Percentiles rank a stretch among this genome's conserved stretches.
Conservation (phyloP, 2,113 vertebrate genomes). For the Lophius piscatorius region DNA sequence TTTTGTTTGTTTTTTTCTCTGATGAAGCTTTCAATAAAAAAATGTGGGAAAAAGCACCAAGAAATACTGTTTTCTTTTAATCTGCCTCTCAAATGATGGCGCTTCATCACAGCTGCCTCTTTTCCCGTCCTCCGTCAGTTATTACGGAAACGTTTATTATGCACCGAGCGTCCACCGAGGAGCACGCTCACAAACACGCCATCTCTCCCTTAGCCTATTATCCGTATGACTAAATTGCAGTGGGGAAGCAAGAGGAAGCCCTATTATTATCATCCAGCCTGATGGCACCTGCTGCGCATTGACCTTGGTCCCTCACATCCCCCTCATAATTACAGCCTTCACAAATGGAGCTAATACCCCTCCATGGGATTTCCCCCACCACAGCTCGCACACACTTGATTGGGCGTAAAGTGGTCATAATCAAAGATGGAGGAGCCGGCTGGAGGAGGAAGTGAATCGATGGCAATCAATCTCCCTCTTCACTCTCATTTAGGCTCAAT, state of each 20-base stretch:
- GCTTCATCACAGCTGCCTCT: conserved; percentile 26
- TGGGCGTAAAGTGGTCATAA: conserved; percentile 73
- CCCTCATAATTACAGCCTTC: conserved; percentile 69
- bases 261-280: conserved; percentile 59
- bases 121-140: conserved; percentile 39
- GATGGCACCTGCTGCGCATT: conserved; percentile 65
- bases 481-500: conserved; percentile 74
- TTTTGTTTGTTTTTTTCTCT: conserved; percentile 82
- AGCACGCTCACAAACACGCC: conserved; percentile 24
- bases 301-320: conserved; percentile 67
- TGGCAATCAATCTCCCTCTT: conserved; percentile 71
- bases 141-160: conserved; percentile 49
- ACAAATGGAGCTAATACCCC: conserved; percentile 67
- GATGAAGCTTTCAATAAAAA: conserved; percentile 99
- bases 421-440: conserved; percentile 70
- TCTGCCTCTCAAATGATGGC: conserved; percentile 32
- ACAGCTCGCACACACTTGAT: conserved; percentile 53
- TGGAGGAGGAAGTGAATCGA: conserved; percentile 62
- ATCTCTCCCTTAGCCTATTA: conserved; percentile 46
- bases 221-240: conserved; percentile 69
- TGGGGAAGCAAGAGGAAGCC: conserved; percentile 53
- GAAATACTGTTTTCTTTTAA: conserved; percentile 39
- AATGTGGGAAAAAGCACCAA: conserved; percentile 70
- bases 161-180: conserved; percentile 18
- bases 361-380: conserved; percentile 59